Evolutionary conservation across 2,113 vertebrate species (phyloP).

Genomic region (Ptychochromis oligacanthus): DNA sequence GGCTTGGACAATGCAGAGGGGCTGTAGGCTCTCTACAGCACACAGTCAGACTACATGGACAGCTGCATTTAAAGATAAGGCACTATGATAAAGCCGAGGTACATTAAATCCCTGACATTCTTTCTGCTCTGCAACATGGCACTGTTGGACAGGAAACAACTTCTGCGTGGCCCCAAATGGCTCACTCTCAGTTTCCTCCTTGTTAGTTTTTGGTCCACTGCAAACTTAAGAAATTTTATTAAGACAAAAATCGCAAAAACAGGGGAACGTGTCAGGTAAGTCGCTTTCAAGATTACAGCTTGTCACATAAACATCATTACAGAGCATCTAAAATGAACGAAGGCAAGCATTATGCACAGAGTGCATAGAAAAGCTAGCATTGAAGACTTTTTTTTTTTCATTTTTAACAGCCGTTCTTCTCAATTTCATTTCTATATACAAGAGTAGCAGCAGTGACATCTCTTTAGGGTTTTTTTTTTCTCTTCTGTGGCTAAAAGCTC

Average conservation of each 20-base stretch:
- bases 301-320: slow-evolving; percentile 42
- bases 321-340: slow-evolving; percentile 61
- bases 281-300: slow-evolving; percentile 44
- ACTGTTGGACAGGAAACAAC: slow-evolving; percentile 74
- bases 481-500: slow-evolving; percentile 47
- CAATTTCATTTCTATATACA: slow-evolving; percentile 54
- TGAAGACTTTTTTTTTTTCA: slow-evolving; percentile 36
- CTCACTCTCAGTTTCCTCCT: slow-evolving; percentile 60
- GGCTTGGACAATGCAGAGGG: slow-evolving; percentile 63
- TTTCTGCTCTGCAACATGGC: slow-evolving; percentile 80
- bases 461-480: slow-evolving; percentile 31
- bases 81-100: slow-evolving; percentile 88
- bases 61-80: slow-evolving; percentile 84
- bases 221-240: slow-evolving; percentile 49
- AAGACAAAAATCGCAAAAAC: slow-evolving; percentile 49
- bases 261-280: slow-evolving; percentile 31
- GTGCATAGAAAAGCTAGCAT: slow-evolving; percentile 69
- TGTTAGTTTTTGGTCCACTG: slow-evolving; percentile 77
- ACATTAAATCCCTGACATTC: slow-evolving; percentile 86
- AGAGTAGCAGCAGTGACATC: slow-evolving; percentile 75
- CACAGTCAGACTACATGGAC: slow-evolving; percentile 70
- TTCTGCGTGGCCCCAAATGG: slow-evolving; percentile 46
- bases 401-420: slow-evolving; percentile 51
- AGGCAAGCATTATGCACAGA: slow-evolving; percentile 66
- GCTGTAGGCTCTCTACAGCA: slow-evolving; percentile 51